These are phyloP conservation scores for Bombus turneri DNA, from an alignment of 1,140 invertebrate species.

Conservation along the genomic window DNA sequence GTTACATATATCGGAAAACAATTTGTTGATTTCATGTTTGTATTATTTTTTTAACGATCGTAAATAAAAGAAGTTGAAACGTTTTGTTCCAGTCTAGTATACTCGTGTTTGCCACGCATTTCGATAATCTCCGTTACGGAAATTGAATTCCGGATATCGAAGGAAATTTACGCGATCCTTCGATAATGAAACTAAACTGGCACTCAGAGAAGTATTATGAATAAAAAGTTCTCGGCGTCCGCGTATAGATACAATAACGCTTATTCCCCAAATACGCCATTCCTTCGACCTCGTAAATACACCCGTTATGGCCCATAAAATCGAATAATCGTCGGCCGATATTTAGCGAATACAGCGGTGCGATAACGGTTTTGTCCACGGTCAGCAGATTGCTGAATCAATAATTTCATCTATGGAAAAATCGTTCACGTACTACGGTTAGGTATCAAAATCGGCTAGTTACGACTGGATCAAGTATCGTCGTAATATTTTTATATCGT, in stretches of 20 bases:
- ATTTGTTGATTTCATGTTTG: too few species aligned
- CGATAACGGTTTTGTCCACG: constrained; percentile 59
- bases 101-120: neutral
- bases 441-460: too few species aligned
- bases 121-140: neutral
- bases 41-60: neutral
- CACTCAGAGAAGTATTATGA: constrained; percentile 1
- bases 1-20: neutral
- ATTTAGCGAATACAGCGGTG: constrained; percentile 47
- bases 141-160: constrained; percentile 38
- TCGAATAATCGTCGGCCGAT: constrained; percentile 64
- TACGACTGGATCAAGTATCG: neutral
- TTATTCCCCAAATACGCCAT: constrained; percentile 48
- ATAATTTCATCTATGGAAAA: constrained; percentile 14
- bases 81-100: neutral
- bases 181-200: constrained; percentile 31
- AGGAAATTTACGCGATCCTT: constrained; percentile 7
- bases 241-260: constrained; percentile 34
- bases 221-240: constrained; percentile 35
- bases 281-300: constrained; percentile 60
- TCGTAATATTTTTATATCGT: neutral
- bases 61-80: neutral
- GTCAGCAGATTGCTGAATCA: constrained; percentile 62
- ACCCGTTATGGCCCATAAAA: constrained; percentile 54
- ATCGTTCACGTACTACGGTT: too few species aligned